Evolutionary conservation across 2,888 invertebrate genomes (phyloP).

Genomic region (Orchestes rusci): DNA sequence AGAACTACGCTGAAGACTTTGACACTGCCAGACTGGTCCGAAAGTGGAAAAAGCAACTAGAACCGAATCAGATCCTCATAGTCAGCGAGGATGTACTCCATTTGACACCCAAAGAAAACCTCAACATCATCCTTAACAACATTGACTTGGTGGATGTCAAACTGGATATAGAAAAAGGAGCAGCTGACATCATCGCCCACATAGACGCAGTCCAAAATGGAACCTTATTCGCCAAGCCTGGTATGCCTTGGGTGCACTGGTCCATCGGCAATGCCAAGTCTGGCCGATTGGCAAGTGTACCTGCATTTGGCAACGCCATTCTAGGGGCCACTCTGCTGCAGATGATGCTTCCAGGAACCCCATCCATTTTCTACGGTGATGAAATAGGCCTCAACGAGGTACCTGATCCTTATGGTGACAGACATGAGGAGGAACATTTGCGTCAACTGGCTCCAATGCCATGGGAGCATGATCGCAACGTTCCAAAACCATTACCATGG

Average conservation of each 20-base stretch:
- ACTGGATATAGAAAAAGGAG: conserved; percentile 51
- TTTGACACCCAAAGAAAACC: conserved; percentile 44
- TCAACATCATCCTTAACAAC: conserved; percentile 55
- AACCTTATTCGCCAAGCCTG: conserved; percentile 52
- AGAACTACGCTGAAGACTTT: conserved; percentile 55
- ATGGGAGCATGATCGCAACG: conserved; percentile 49
- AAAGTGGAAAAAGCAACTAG: conserved; percentile 63
- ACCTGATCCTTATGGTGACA: conserved; percentile 51
- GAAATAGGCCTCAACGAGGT: conserved; percentile 69
- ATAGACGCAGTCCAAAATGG: conserved; percentile 53
- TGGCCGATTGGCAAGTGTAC: conserved; percentile 52
- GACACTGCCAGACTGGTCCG: conserved; percentile 54
- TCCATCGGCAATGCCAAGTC: conserved; percentile 60
- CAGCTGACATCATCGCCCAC: conserved; percentile 50
- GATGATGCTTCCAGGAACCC: conserved; percentile 78
- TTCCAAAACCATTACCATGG: conserved; percentile 55
- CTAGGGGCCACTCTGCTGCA: conserved; percentile 65
- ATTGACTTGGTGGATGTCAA: conserved; percentile 68
- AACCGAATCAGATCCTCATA: conserved; percentile 57
- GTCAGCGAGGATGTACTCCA: conserved; percentile 54
- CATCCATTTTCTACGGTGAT: conserved; percentile 86
- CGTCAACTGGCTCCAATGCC: conserved; percentile 67
- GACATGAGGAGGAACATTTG: conserved; percentile 53
- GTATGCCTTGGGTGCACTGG: conserved; percentile 76
- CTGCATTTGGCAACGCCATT: conserved; percentile 54